Evolutionary conservation across 2,113 vertebrate species (phyloP), one percentile per base, ranked within the genome.

Genomic region (Oreochromis niloticus): DNA sequence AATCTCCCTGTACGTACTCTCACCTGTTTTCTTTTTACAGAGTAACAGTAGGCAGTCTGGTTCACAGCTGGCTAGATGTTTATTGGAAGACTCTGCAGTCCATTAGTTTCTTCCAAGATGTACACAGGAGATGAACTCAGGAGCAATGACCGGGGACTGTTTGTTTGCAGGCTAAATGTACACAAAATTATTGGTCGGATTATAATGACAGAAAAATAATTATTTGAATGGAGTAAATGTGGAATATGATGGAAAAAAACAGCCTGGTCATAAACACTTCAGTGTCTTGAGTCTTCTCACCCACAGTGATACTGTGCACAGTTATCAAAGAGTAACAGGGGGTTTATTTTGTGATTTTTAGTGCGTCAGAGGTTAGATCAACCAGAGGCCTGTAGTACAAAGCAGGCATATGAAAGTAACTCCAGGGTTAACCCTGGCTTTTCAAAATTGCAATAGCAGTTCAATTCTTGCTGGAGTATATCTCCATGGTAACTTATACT

Each of bases 1-100:
- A 98, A 98, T 89, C 94, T 97, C 27, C 81, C 97, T 94, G 99
- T 99, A 95, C 95, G 97, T 94, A 24, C 22, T 6, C 5, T 56
- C 41, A 1, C 39, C 43, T n/a, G 54, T 75, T 17, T 85, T 59
- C 10, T 73, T 81, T 80, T 57, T 6, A 48, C 56, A 73, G 34
- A 82, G 30, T 78, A 63, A 71, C 36, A 79, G 68, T 46, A 32
- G 27, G 8, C 82, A 16, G 7, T 52, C 36, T n/a, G 17, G 39
- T 36, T 88, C 4, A 83, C 11, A 75, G 63, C 46, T 55, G 61
- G 80, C 32, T 73, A 10, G 19, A 68, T 66, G 52, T 80, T 80
- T 79, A 80, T 61, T 66, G 32, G 36, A 82, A 73, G 4, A 57
- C 30, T 80, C 75, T 4, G 55, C 14, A 24, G 16, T 68, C 36